phyloP scores from a whole-genome alignment of 2,113 vertebrate species.

The Grallaria varia region DNA sequence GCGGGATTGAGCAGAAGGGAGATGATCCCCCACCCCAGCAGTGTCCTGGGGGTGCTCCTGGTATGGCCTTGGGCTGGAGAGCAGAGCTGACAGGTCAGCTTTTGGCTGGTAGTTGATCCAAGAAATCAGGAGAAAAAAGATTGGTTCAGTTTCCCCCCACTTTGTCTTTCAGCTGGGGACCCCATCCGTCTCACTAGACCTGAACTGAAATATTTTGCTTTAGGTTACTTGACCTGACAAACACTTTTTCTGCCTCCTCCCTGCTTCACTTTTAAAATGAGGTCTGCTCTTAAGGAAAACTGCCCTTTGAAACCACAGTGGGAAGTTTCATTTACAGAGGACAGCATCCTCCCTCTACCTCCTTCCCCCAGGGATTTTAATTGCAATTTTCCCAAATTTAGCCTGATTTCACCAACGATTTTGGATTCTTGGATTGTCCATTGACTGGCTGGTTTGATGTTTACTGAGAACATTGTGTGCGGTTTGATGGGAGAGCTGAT shows the following conservation, averaged over 20 bases:
- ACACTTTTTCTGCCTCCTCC: not conserved
- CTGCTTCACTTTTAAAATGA: not conserved
- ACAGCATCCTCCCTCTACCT: not conserved
- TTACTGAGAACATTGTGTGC: not conserved
- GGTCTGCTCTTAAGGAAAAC: not conserved
- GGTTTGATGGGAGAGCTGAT: not conserved
- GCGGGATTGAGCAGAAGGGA: not conserved
- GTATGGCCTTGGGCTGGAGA: not conserved
- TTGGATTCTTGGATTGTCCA: not conserved
- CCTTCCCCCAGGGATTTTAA: not conserved
- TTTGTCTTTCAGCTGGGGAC: not conserved
- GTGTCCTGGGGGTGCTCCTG: not conserved
- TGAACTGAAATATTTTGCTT: not conserved
- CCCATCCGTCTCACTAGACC: not conserved
- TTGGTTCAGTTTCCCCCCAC: not conserved
- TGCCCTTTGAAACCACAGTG: not conserved
- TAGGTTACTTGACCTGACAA: not conserved
- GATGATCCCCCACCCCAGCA: not conserved
- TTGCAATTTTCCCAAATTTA: not conserved
- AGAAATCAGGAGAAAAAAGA: not conserved
- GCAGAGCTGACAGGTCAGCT: not conserved
- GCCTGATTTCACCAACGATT: not conserved
- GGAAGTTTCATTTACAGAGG: not conserved
- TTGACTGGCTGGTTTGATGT: not conserved
- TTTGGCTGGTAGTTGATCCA: not conserved